phyloP scores from a whole-genome alignment of 2,888 invertebrate genomes.

The Ypsolopha scabrella region DNA sequence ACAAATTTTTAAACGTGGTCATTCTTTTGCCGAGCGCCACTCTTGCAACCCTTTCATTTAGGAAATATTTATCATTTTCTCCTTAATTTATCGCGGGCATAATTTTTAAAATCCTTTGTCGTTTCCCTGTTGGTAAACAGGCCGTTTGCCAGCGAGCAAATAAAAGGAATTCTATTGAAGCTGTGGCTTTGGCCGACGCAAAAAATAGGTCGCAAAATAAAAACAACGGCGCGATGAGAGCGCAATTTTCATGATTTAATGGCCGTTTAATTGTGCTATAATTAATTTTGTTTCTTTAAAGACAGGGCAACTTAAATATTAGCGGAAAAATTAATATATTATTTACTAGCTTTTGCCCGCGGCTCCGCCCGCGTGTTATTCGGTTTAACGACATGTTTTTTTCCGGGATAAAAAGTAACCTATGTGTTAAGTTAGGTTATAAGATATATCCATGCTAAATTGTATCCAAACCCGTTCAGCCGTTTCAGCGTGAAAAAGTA shows the following conservation, averaged over 20 bases:
- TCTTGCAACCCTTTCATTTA: conserved; percentile 6
- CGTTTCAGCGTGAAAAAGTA: no score
- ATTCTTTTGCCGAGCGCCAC: background rate
- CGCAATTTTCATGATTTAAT: conserved; percentile 68
- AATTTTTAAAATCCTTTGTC: conserved; percentile 62
- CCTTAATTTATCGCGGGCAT: conserved; percentile 54
- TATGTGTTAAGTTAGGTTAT: background rate
- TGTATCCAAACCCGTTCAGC: no score
- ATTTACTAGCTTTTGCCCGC: no score
- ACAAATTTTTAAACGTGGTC: background rate
- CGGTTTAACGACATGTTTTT: no score
- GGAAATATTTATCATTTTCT: conserved; percentile 19
- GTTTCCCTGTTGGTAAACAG: conserved; percentile 57
- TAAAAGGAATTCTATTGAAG: conserved; percentile 63
- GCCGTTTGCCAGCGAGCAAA: conserved; percentile 44
- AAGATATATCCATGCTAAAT: no score
- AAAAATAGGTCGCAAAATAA: conserved; percentile 36
- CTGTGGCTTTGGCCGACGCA: conserved; percentile 31
- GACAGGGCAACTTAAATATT: conserved; percentile 13
- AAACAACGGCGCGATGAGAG: conserved; percentile 48
- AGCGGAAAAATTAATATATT: background rate
- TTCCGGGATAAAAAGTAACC: no score
- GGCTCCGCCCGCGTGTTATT: no score
- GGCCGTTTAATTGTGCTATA: conserved; percentile 60
- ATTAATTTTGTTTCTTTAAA: conserved; percentile 54